These are phyloP conservation scores for Polydrusus pterygomalis DNA, from an alignment of 2,888 invertebrate species.

Conservation along the genomic window DNA sequence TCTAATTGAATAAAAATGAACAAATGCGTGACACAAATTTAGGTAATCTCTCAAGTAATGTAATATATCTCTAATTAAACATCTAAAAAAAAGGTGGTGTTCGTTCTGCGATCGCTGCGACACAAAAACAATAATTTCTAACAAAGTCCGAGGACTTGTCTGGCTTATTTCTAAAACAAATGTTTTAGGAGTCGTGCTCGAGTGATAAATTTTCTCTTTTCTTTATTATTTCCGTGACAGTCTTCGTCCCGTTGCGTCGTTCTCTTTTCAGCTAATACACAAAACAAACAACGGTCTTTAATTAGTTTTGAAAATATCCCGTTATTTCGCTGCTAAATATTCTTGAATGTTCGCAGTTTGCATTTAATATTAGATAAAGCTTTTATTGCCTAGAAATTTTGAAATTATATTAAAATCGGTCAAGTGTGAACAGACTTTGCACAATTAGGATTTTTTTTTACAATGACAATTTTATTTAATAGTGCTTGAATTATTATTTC, in stretches of 20 bases:
- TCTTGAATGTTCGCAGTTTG: constrained; percentile 4
- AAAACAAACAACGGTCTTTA: constrained; percentile 50
- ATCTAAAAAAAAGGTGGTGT: constrained; percentile 45
- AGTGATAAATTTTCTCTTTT: constrained; percentile 55
- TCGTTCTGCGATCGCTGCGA: constrained; percentile 27
- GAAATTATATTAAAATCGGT: background rate
- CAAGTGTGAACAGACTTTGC: background rate
- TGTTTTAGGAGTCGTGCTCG: constrained; percentile 53
- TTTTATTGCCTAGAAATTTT: background rate
- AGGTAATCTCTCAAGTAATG: constrained; percentile 29
- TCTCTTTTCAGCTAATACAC: constrained; percentile 51
- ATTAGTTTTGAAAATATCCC: constrained; percentile 51
- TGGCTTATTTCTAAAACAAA: constrained; percentile 57
- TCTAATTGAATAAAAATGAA: no score
- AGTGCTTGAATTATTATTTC: no score
- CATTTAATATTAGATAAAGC: constrained; percentile 11
- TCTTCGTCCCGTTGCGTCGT: constrained; percentile 18
- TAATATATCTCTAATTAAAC: constrained; percentile 49
- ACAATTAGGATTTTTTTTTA: background rate
- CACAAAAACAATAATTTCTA: constrained; percentile 55
- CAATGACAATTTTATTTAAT: no score
- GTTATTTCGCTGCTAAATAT: constrained; percentile 24
- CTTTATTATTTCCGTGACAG: constrained; percentile 56
- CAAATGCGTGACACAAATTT: background rate
- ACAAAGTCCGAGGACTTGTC: constrained; percentile 53